Evolutionary conservation across 35 echinoderm and acorn worm species (phyloP), one percentile per base, ranked within the genome.

Genomic region (Heliocidaris tuberculata): DNA sequence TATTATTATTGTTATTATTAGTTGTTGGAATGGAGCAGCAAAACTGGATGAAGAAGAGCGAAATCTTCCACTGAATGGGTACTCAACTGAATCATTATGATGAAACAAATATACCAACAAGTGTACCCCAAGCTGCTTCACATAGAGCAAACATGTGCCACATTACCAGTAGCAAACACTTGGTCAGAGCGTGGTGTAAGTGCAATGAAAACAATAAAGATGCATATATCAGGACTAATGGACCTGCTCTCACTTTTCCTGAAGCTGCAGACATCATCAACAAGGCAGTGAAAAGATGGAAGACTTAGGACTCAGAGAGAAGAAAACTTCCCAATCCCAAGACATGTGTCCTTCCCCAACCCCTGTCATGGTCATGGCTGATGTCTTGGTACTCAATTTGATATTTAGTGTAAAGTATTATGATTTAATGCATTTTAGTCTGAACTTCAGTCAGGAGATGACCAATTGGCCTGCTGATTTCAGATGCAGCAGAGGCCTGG

Each of bases 201-300:
- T 89, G 31, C 86, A 89, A 89, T 89, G 86, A 30, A 32, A 32
- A 27, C 15, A 30, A 32, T 6, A 13, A 89, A 89, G 86, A 89
- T 30, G n/a, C 70, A 29, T 29, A 85, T 85, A 85, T 85, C 70
- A 85, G 70, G 15, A 85, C 4, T 19, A 85, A 85, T 85, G 70
- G 70, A 85, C 70, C 70, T 85, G 4, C 70, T 29, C 15, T 29
- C n/a, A 29, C 15, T 85, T 85, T 4, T 85, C 70, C 70, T 85
- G 70, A 85, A 85, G 70, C 70, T 85, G 70, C 70, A 85, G 70
- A 85, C 70, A 85, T 85, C 70, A 85, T 85, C 70, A 85, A 85
- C 15, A 4, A 85, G 4, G 70, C 70, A 85, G 70, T 85, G 70
- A 85, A 29, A 85, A 85, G 70, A 4, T 85, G 70, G 70, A 85